A percentile compares a stretch with the other conserved stretches of the same genome.
These are phyloP conservation scores for Enteromius viviparus DNA, from an alignment of 2,797 vertebrate species.

Conservation along the genomic window DNA sequence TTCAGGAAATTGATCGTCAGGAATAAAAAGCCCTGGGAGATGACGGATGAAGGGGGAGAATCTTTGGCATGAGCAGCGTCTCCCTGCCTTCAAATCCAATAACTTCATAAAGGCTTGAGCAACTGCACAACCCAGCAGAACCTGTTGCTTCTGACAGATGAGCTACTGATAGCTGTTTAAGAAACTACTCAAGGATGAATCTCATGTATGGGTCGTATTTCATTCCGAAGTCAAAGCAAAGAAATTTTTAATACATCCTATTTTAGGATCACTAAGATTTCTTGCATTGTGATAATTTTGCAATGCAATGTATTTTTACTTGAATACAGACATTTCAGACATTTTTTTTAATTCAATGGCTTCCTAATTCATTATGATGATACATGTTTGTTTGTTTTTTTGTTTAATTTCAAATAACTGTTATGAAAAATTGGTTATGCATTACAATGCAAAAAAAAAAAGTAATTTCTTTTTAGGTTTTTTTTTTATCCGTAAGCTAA, in stretches of 20 bases:
- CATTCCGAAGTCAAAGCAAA: background rate
- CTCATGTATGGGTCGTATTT: background rate
- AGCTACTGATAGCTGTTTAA: background rate
- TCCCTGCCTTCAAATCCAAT: conserved; percentile 8
- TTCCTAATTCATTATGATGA: background rate
- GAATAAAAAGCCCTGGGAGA: conserved; percentile 31
- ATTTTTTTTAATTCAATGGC: background rate
- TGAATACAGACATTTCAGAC: background rate
- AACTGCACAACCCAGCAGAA: background rate
- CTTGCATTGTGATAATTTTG: background rate
- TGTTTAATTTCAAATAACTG: background rate
- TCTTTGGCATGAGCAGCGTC: conserved; percentile 11
- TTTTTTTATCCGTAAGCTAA: background rate
- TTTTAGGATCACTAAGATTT: background rate
- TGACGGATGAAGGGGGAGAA: background rate
- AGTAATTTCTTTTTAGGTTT: background rate
- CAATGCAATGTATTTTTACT: no score
- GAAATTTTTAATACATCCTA: background rate
- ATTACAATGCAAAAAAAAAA: no score
- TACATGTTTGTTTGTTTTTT: background rate
- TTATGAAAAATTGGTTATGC: background rate
- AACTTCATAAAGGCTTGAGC: conserved; percentile 1
- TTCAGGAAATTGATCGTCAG: conserved; percentile 37
- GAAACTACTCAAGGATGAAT: background rate
- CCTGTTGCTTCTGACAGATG: conserved; percentile 13